Evolutionary conservation across 2,888 invertebrate genomes (phyloP), one percentile per base, ranked within the genome.

Genomic region (Chrysotoxum bicinctum): DNA sequence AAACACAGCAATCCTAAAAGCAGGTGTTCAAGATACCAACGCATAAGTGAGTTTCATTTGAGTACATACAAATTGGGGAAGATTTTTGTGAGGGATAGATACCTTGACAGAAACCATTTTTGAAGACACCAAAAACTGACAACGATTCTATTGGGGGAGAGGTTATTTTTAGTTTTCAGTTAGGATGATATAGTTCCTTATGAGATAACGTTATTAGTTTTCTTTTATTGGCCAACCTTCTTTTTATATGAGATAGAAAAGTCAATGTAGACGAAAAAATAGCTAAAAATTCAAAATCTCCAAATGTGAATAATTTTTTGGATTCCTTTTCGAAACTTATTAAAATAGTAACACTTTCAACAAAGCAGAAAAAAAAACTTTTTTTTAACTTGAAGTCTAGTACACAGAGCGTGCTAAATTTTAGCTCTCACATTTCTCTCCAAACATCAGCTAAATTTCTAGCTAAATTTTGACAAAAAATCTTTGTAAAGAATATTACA

Each of bases 101-200:
- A n/a, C 16, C 66, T 60, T 70, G 69, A 76, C 0, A 40, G 52
- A 9, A 3, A 43, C 66, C 72, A 66, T 66, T 66, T 66, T 72
- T 45, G 3, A 4, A 37, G 2, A 12, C n/a, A n/a, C 23, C 6
- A 16, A 32, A 35, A 23, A 21, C 40, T 68, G 9, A 48, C 58
- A 69, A 54, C 32, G 48, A 69, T 80, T 56, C 75, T 62, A 80
- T 80, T 80, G 80, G 80, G 56, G 72, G 35, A 62, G 4, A 19
- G 19, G 30, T 10, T 32, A 7, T 26, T 21, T 32, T 64, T 14
- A 23, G 19, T 12, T 40, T 40, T 40, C 2, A 32, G 16, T 21
- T 58, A 37, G 58, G 58, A 37, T 58, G 35, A 35, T 37, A 16
- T 7, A 26, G 7, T 14, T n/a, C 8, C 14, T 23, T 23, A 19